Base-by-base conservation (phyloP, 2,797 vertebrate genomes). In the Oreortyx pictus region DNA sequence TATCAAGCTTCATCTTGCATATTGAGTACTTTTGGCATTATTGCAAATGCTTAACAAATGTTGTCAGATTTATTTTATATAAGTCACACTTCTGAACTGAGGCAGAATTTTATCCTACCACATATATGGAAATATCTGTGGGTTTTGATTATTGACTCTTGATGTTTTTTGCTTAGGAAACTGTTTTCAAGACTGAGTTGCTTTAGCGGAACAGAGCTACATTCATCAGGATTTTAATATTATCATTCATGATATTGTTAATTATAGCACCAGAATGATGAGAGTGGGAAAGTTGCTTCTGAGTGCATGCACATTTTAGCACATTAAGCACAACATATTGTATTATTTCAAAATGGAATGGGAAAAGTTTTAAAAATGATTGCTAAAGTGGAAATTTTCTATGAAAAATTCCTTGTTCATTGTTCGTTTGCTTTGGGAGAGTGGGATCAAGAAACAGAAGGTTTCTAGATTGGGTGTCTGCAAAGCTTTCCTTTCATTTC, bases 121-220 rank as follows among this genome's bases (percentile, higher is more conserved):
- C 81, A 95, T 70, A 64, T 29, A 67, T 47, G 62, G 49, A 95
- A 94, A 91, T 93, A 81, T 82, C 66, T 87, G 20, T 49, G 49
- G 33, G 9, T 1, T 71, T 90, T 37, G 4, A 37, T 90, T 95
- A 80, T 59, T 89, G 75, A 67, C 71, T 88, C 79, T 66, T 89
- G 80, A 89, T 86, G 52, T 86, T 82, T 87, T 93, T 31, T 80
- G 2, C 66, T 78, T 90, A 92, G 73, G 86, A 96, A 96, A 95
- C 88, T 92, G 90, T 94, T 91, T 97, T 96, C 97, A 97, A 97
- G 97, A 97, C 96, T 97, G 93, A 96, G 95, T 96, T 94, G 96
- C 93, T 72, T 91, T 96, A 97, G 96, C 41, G 97, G 96, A 94
- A 92, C 92, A 94, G 88, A 96, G 94, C 95, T 95, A 94, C 95